Base-by-base conservation (phyloP, 2,113 vertebrate species). In the Alosa alosa region DNA sequence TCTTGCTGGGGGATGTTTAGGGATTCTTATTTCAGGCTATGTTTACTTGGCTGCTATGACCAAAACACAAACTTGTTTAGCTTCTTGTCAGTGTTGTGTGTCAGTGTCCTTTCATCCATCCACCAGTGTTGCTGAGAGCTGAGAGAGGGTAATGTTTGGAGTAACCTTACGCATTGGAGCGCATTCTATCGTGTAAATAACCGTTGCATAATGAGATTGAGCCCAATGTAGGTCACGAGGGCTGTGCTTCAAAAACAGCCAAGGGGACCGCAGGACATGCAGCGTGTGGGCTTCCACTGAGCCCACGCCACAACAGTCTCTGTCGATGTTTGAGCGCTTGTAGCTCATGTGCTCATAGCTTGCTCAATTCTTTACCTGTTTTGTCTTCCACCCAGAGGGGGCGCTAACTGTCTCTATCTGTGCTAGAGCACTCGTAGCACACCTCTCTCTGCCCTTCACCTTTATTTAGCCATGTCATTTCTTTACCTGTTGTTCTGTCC, bases 311-410 rank as follows among this genome's bases (percentile, higher is more conserved):
- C 8, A 25, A 31, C 25, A 4, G 25, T 25, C 6, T 72, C 6
- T 25, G 7, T 5, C 60, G 1, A 72, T 36, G 64, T 72, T 72
- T 3, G n/a, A 25, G n/a, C n/a, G 10, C 64, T 72, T 10, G 20
- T 0, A 57, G 55, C 13, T 18, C 13, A 20, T 57, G 50, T 52
- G 50, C 18, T 3, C n/a, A n/a, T 17, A 17, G 50, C 11, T 15
- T 15, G 11, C 10, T 3, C 50, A 52, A 18, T 52, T 52, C 17
- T 3, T 52, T 13, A 52, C 50, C 50, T 2, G 10, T 41, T 36
- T 84, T 90, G 4, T 90, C 7, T 49, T 47, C 82, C 81, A 8
- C 91, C 82, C 95, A 99, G 97, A 96, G 86, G 95, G 95, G 52
- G 96, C 96, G 49, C 90, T 83, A 90, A 95, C 91, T 49, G 47